Base-by-base conservation (phyloP, 30 jellyfish, hydroid and myxozoan genomes). In the Aurelia sp. region DNA sequence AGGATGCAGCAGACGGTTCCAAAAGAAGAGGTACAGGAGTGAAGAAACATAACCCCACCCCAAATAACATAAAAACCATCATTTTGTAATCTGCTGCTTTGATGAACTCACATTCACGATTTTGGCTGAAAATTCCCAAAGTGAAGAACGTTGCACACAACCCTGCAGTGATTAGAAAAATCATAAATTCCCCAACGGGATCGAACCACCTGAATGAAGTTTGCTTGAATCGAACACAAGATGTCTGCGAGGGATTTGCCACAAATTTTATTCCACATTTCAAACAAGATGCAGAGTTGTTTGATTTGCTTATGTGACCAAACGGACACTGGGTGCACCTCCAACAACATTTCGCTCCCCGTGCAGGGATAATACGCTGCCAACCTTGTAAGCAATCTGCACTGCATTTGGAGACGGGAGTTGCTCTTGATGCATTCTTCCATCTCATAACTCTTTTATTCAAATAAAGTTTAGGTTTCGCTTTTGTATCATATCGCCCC, bases 61-160 rank as follows among this genome's bases (percentile, higher is more conserved):
- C 99, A 35, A 89, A 35, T 9, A 94, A 81, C 92, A 67, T 78
- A 62, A 80, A 74, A n/a, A 71, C 67, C 89, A 94, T 87, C 74
- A 84, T 17, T 40, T 86, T 89, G 79, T 84, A 94, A 40, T 78
- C 92, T 75, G 91, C 84, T 3, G 86, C 6, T 67, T 89, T 81
- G 44, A 94, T 97, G 17, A 94, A 85, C 2, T 84, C 96, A 57
- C 92, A 89, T 27, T 94, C 97, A 52, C 90, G 74, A 75, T 94
- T 94, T 66, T 85, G 97, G 66, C 96, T 94, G 95, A 94, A 84
- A 16, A 94, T 88, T 16, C 97, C 99, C 77, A 94, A 65, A 0
- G 97, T 90, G 74, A 94, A 89, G 21, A 89, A 70, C 15, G 91
- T 79, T 13, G 85, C 91, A 55, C 96, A 85, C 20, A 81, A 79